Evolutionary conservation across 1,140 invertebrate species (phyloP).

Genomic region (Drosophila nasuta): DNA sequence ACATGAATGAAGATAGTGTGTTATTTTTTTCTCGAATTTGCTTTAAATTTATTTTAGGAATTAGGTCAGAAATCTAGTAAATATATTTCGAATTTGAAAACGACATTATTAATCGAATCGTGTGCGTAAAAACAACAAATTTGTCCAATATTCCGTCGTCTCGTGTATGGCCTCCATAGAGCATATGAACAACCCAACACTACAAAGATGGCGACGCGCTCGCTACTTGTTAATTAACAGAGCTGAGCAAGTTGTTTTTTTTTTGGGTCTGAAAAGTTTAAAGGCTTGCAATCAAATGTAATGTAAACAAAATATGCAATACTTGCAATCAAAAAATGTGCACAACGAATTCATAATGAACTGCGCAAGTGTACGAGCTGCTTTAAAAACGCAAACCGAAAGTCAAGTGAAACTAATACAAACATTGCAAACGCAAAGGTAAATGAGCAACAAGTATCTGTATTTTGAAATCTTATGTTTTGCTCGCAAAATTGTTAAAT

Average conservation of each 20-base stretch:
- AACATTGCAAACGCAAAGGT: slow-evolving; percentile 61
- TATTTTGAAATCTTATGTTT: slow-evolving; percentile 39
- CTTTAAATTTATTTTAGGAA: no score
- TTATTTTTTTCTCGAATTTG: no score
- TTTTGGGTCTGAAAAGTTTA: slow-evolving; percentile 31
- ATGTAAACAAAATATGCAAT: slow-evolving; percentile 65
- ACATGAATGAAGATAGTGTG: no score
- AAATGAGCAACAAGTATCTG: slow-evolving; percentile 68
- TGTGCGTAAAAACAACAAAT: not conserved
- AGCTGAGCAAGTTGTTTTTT: slow-evolving; percentile 71
- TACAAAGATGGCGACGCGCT: slow-evolving; percentile 77
- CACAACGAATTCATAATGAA: slow-evolving; percentile 41
- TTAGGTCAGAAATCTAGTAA: no score
- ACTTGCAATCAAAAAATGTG: slow-evolving; percentile 40
- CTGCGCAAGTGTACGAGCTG: slow-evolving; percentile 38
- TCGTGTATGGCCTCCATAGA: slow-evolving; percentile 18
- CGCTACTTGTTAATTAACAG: slow-evolving; percentile 70
- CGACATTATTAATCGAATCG: not conserved
- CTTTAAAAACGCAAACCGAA: slow-evolving; percentile 22
- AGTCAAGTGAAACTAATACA: slow-evolving; percentile 65
- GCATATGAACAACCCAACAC: slow-evolving; percentile 53
- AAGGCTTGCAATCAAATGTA: slow-evolving; percentile 45
- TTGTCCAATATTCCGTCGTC: not conserved
- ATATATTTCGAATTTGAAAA: not conserved
- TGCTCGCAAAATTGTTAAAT: slow-evolving; percentile 11